Evolutionary conservation across 2,113 vertebrate genomes (phyloP), one percentile per base, ranked within the genome.

Genomic region (Nerophis ophidion): DNA sequence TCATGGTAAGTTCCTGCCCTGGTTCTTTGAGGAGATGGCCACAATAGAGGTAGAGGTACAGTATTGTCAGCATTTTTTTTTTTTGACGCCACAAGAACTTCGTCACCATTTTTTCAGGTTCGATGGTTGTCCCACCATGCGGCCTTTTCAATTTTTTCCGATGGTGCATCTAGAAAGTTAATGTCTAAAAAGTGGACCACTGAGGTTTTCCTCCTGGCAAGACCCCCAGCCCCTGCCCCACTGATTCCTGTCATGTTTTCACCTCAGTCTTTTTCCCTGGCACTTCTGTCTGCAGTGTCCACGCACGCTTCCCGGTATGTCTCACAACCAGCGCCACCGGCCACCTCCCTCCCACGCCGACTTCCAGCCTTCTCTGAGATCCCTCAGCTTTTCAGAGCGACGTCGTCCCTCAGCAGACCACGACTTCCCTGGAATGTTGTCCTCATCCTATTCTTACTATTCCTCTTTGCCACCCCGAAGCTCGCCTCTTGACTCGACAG

Each of bases 221-320:
- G 48, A 50, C 48, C 16, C 10, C 19, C 40, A 44, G 6, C 40
- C 10, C 40, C 40, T 44, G 40, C 40, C 19, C 11, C 17, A 26
- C 17, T 26, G 19, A 26, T 52, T 36, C 48, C 5, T 17, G 55
- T 62, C 56, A 26, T 4, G 34, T 38, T 48, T 55, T 76, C 11
- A 70, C 65, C 44, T 65, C 5, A 72, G 48, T 48, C 74, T 51
- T 78, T 73, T 75, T 67, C 63, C 71, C 66, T 26, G 69, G 66
- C 66, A 69, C 66, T 68, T 81, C 69, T 79, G 47, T 81, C 70
- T 74, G 57, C 81, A 83, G 56, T 54, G 54, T 72, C 58, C 65
- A 61, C 66, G 59, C 47, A 34, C 60, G 14, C 19, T 19, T 74
- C 65, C 65, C 61, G 10, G 17, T 67, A 90, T 90, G 87, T 89